phyloP scores from a whole-genome alignment of 2,797 vertebrate species.

The Gastrophryne carolinensis region DNA sequence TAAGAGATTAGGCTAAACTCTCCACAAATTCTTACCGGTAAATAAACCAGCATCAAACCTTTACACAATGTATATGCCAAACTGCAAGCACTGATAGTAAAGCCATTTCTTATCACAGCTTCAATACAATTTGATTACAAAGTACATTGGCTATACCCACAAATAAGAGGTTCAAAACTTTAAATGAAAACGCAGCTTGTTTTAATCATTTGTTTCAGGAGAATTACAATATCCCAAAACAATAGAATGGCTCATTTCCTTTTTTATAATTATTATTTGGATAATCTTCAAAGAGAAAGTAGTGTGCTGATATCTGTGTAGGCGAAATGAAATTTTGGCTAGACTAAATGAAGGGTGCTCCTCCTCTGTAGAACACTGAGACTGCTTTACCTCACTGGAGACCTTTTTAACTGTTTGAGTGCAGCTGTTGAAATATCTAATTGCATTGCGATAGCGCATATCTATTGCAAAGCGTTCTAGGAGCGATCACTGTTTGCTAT shows the following conservation, averaged over 20 bases:
- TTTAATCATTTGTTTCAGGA: not conserved
- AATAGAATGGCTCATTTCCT: conserved; percentile 23
- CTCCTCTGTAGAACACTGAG: not conserved
- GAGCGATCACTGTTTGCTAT: no score
- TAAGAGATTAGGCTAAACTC: no score
- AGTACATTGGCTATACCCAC: not conserved
- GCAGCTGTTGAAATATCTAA: not conserved
- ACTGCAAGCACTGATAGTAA: no score
- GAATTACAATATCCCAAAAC: conserved; percentile 18
- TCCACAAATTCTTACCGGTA: no score
- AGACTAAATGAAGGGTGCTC: conserved; percentile 8
- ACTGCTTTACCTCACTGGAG: not conserved
- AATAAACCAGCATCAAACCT: no score
- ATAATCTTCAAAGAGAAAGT: conserved; percentile 31
- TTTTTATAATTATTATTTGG: conserved; percentile 26
- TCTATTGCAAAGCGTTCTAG: no score
- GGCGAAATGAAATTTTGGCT: conserved; percentile 35
- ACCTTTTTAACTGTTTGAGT: not conserved
- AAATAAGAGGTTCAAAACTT: not conserved
- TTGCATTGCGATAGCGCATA: no score
- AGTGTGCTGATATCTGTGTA: conserved; percentile 22
- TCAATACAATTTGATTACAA: not conserved
- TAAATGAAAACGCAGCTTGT: conserved; percentile 1
- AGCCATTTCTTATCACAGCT: no score
- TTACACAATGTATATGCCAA: no score